These are phyloP conservation scores for Periophthalmus modestus DNA, from an alignment of 2,113 vertebrate species.

Conservation along the genomic window DNA sequence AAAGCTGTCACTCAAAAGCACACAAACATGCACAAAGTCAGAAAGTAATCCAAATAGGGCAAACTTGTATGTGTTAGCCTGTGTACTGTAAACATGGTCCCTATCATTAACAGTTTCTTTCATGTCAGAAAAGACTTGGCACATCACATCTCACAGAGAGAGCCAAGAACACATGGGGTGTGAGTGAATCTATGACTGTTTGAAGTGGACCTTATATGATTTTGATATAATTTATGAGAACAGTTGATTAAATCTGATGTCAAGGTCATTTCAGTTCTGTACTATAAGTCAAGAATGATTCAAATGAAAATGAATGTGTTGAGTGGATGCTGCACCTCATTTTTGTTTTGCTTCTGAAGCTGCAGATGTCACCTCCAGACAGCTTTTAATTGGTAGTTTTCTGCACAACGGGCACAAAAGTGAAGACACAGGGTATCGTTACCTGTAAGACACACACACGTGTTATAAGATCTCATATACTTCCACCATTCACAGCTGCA, in stretches of 20 bases:
- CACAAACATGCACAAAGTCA: too few relatives aligned
- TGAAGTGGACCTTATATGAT: too few relatives aligned
- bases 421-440: conserved; percentile 76
- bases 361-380: conserved; percentile 30
- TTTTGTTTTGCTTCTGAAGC: conserved; percentile 23
- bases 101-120: too few relatives aligned
- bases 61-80: too few relatives aligned
- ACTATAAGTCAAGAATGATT: background rate
- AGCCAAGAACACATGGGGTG: too few relatives aligned
- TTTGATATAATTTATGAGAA: too few relatives aligned
- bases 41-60: too few relatives aligned
- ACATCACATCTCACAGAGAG: too few relatives aligned
- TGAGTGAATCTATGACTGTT: too few relatives aligned
- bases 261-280: background rate
- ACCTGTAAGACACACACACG: conserved; percentile 53
- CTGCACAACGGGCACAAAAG: conserved; percentile 83
- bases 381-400: conserved; percentile 80
- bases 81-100: too few relatives aligned
- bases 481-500: background rate
- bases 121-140: too few relatives aligned
- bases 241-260: background rate
- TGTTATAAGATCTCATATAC: background rate
- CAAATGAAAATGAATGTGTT: background rate
- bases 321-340: conserved; percentile 51
- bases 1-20: background rate